Evolutionary conservation across 2,797 vertebrate species (phyloP).

Genomic region (Enteromius unitaeniatus): DNA sequence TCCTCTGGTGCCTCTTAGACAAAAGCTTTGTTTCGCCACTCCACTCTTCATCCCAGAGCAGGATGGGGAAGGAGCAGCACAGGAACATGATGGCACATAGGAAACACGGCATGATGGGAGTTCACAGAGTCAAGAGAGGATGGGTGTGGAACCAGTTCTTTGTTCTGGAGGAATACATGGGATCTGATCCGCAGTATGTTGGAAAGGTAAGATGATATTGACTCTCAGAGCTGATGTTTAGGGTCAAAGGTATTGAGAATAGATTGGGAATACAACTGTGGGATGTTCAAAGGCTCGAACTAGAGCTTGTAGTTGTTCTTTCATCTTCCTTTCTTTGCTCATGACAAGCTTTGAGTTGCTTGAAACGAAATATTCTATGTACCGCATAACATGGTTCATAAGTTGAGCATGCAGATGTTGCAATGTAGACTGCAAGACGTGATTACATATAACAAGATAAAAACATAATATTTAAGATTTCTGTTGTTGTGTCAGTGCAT

Average conservation of each 20-base stretch:
- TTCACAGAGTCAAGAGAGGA: conserved; percentile 88
- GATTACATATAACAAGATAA: not conserved
- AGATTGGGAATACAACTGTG: conserved; percentile 18
- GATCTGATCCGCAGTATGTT: conserved; percentile 91
- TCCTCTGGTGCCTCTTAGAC: conserved; percentile 90
- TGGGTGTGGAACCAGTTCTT: conserved; percentile 99
- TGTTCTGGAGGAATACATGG: conserved; percentile 95
- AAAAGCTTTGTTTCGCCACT: conserved; percentile 84
- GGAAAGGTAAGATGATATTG: conserved; percentile 84
- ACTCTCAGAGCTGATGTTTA: not conserved
- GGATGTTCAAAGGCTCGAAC: conserved; percentile 46
- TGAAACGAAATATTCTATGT: conserved; percentile 32
- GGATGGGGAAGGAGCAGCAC: conserved; percentile 76
- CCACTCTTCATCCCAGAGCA: conserved; percentile 75
- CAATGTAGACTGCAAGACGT: not conserved
- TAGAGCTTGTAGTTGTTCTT: conserved; percentile 13
- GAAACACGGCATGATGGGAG: conserved; percentile 65
- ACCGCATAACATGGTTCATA: not conserved
- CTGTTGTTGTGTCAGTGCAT: not conserved
- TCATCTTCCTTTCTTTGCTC: conserved; percentile 20
- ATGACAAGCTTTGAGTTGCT: conserved; percentile 1
- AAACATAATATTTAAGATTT: not conserved
- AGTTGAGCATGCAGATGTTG: not conserved
- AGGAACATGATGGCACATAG: conserved; percentile 62
- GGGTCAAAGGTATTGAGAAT: conserved; percentile 27